phyloP scores from a whole-genome alignment of 2,113 vertebrate species.

The Catharus fuscescens region DNA sequence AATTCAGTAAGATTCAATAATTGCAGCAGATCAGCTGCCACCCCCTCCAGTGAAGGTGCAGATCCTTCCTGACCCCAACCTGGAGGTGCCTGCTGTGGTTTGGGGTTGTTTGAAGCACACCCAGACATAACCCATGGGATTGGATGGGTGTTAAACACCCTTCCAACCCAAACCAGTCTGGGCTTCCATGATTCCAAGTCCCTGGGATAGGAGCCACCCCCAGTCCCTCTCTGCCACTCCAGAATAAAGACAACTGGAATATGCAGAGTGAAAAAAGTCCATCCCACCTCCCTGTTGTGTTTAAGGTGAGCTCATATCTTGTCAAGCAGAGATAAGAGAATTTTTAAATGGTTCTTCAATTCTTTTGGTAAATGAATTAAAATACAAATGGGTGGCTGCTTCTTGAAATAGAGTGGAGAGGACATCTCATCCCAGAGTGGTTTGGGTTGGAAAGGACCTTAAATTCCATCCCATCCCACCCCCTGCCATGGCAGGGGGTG shows the following conservation, averaged over 20 bases:
- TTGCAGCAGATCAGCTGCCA: neutral
- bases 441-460: neutral
- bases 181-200: neutral
- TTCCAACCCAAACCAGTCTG: neutral
- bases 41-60: neutral
- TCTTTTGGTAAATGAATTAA: neutral
- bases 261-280: neutral
- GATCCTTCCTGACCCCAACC: neutral
- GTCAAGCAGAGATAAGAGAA: neutral
- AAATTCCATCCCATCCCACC: neutral
- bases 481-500: no score
- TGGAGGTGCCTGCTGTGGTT: neutral
- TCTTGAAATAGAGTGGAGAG: neutral
- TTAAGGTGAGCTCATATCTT: constrained; percentile 27
- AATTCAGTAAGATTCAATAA: neutral
- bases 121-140: neutral
- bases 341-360: neutral
- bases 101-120: neutral
- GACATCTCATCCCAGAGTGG: neutral
- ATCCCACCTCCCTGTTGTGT: neutral
- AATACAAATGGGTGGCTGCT: fast-evolving
- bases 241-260: neutral
- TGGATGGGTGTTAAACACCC: no score
- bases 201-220: neutral
- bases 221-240: neutral